phyloP scores from a whole-genome alignment of 1,140 invertebrate genomes.

The Mesaphorura yosii region DNA sequence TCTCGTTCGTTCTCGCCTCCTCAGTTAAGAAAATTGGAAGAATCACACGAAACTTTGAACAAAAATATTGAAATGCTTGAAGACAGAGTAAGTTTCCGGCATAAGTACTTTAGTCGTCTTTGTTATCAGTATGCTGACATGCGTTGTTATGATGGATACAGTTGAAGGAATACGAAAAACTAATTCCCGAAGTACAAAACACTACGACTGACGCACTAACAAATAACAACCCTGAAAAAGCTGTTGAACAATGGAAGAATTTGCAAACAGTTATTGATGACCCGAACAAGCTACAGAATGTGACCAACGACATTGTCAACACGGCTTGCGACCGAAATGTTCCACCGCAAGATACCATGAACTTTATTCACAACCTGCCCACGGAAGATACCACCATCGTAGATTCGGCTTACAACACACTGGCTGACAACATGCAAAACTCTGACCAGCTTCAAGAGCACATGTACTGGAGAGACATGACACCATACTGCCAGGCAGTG shows the following conservation, averaged over 20 bases:
- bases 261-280: not conserved
- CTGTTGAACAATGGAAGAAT: slow-evolving; percentile 4
- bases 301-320: not conserved
- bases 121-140: not conserved
- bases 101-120: no score
- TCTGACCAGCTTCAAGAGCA: slow-evolving; percentile 3
- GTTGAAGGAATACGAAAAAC: not conserved
- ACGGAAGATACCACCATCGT: not conserved
- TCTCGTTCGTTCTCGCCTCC: not conserved
- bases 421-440: not conserved
- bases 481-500: not conserved
- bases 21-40: slow-evolving; percentile 1
- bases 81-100: slow-evolving; percentile 1
- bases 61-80: not conserved
- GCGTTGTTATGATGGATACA: not conserved
- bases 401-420: slow-evolving; percentile 2
- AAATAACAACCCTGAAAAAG: not conserved
- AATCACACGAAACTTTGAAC: not conserved
- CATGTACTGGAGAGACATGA: slow-evolving; percentile 10
- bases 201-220: not conserved
- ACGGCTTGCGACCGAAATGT: not conserved
- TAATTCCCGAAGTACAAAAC: not conserved
- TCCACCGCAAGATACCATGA: not conserved
- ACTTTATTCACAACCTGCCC: slow-evolving; percentile 7
- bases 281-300: not conserved